Base-by-base conservation (phyloP, 2,113 vertebrate genomes). In the Rhinolophus sinicus region DNA sequence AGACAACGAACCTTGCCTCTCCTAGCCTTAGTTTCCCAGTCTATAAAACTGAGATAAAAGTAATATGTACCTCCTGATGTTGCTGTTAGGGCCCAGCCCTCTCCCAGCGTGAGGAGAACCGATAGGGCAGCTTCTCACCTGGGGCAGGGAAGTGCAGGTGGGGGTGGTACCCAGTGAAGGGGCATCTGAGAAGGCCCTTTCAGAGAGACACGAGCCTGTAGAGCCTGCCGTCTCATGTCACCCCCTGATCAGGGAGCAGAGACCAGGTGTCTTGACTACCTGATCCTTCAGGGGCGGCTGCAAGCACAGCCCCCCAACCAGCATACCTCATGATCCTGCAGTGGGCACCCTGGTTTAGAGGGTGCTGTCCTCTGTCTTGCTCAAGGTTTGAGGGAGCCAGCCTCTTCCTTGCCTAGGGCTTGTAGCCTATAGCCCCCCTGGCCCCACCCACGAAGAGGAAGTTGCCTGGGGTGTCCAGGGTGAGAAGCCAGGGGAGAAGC, bases 401-500 rank as follows among this genome's bases (percentile, higher is more conserved):
- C 40, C 56, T 69, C 78, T 89, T 26, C 69, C 33, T 80, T 58
- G 62, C 47, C 50, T 19, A 84, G 38, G 33, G 40, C 82, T 65
- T 50, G 24, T 58, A 96, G 97, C 96, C 96, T 93, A 9, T 78
- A 93, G 94, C 86, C 76, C 92, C 91, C 90, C 58, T 52, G 78
- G 64, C 90, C 81, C 93, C 38, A 85, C 44, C 69, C 52, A 58
- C 67, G 84, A 88, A 95, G 92, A 88, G 96, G 92, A 93, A 94
- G 97, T 94, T 94, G 56, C 91, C 93, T 84, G 90, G 80, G 69
- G 56, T 64, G 91, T 69, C 82, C n/a, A 52, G 86, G 86, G 50
- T 92, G 90, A 84, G 85, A 93, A 93, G 77, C 94, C 96, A 70
- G 96, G 95, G 40, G 90, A 84, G 85, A 93, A 93, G 77, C 94